Evolutionary conservation across 2,888 invertebrate species (phyloP), one percentile per base, ranked within the genome.

Genomic region (Myathropa florea): DNA sequence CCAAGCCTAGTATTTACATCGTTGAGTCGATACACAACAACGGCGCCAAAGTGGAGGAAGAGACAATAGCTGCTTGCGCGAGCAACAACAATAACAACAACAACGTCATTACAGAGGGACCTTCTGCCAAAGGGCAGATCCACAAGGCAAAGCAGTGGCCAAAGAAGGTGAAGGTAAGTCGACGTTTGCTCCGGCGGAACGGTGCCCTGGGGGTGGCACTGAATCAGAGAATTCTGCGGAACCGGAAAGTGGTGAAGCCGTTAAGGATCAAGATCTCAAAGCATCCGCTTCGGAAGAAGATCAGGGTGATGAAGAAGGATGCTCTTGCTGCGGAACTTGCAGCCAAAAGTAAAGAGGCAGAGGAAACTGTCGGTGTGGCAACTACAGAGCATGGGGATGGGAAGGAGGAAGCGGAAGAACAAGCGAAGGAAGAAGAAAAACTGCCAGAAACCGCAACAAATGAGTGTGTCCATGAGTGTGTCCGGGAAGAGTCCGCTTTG

Each of bases 1-100:
- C 89, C 3, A 90, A 91, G 70, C 92, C 92, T 0, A 90, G 90
- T 46, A 92, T 92, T 55, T 92, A 89, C 75, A 92, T 92, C 77
- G 90, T 92, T 6, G 88, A 92, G 76, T 88, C 91, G 1, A 79
- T 89, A 60, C 86, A 86, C 23, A 90, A 46, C 30, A 61, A 21
- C 55, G 60, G 36, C 33, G 64, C 64, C 18, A 86, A 83, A 57
- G 9, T 46, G 0, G 36, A 30, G 9, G 68, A 55, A 3, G 63
- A 14, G 26, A 3, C 21, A 18, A 10, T 12, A 14, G 28, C 33
- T 3, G 60, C 46, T 4, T 24, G 57, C 24, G 24, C 24, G 0
- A 57, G 1, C 39, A 65, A 23, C 14, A 46, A 18, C 14, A 60
- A 57, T 14, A 55, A 46, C 30, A 53, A 23, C 21, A 72, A 60